A percentile compares a stretch with the other conserved stretches of the same genome.
These are phyloP conservation scores for Eudasyphora cyanicolor DNA, from an alignment of 2,888 invertebrate genomes.

Conservation along the genomic window DNA sequence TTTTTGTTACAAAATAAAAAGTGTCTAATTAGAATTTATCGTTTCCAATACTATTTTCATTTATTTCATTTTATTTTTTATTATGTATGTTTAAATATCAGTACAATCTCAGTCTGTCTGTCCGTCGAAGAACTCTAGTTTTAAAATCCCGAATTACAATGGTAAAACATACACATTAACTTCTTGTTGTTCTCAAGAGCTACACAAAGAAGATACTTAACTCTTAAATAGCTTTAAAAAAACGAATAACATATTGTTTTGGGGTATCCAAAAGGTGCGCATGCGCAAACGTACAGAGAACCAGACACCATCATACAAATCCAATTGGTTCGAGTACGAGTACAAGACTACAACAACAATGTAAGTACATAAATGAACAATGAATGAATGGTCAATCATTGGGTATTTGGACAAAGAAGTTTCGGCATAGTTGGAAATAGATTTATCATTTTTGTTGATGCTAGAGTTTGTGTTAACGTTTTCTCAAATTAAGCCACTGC, in stretches of 20 bases:
- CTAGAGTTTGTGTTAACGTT: neutral
- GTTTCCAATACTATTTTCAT: no score
- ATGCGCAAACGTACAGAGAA: neutral
- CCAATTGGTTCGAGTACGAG: neutral
- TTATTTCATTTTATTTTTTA: no score
- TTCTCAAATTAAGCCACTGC: neutral
- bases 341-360: conserved; percentile 1
- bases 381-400: neutral
- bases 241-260: no score
- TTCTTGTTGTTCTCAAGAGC: neutral
- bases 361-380: neutral
- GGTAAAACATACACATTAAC: neutral
- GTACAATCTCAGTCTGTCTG: no score
- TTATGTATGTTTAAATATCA: no score
- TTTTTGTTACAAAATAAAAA: no score
- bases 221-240: no score
- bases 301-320: neutral
- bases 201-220: no score
- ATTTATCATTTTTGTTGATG: neutral
- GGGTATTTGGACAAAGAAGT: neutral
- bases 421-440: neutral
- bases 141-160: no score
- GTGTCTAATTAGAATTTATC: no score
- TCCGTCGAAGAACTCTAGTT: no score
- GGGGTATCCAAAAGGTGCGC: no score